Base-by-base conservation (phyloP, 2,888 invertebrate species). In the Odiellus spinosus region DNA sequence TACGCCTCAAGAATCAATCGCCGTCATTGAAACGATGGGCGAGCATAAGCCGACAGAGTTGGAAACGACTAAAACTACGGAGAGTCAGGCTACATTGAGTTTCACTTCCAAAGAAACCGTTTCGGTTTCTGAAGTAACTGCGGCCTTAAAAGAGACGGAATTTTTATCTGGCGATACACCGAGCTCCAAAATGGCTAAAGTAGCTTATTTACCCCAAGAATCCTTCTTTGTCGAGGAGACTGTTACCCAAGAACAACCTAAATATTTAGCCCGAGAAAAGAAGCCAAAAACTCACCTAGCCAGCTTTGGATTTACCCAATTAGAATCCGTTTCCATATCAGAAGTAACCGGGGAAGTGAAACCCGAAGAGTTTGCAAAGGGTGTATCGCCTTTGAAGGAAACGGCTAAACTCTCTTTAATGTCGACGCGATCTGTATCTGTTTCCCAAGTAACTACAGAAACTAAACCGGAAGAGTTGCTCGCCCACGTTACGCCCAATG, bases 11-110 rank as follows among this genome's bases (percentile, higher is more conserved):
- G 38, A 38, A n/a, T 38, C 38, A 2, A 54, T 85, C 32, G 67
- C 73, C 20, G 73, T 77, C 42, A 75, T 70, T 44, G 67, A 75
- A 20, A 72, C 76, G 15, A 34, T 50, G 15, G 32, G 47, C 18
- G 47, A 42, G 35, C 39, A 63, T 38, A 49, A 57, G 2, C 62
- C 61, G 59, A 57, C 62, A 49, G 60, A 52, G 10, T 36, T 52
- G 11, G 18, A 45, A 8, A 46, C 21, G 3, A 40, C 39, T 21
- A 38, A 44, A n/a, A 18, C 41, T 15, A 75, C 73, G 12, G 76
- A 72, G 51, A 63, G 63, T 47, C 78, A 78, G 60, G 64, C 63
- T 17, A 47, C 48, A 54, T 46, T 60, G 52, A 57, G 57, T 42
- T 53, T 55, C 44, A 58, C 63, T 43, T 58, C 59, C 38, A 60